Base-by-base conservation (phyloP, 2,888 invertebrate genomes). In the Dicycla oo region DNA sequence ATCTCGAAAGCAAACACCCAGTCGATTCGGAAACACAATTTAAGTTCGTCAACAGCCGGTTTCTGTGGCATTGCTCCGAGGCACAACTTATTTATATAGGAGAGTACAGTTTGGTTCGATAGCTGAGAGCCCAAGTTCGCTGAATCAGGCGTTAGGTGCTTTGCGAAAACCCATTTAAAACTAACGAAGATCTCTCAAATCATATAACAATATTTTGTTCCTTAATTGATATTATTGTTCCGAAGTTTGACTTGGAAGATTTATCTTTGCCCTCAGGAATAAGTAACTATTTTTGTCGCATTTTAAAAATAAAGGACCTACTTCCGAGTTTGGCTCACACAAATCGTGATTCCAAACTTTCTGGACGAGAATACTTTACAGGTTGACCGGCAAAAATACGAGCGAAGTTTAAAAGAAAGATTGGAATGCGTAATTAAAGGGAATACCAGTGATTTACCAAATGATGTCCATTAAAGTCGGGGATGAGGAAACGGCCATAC, bases 21-120 rank as follows among this genome's bases (percentile, higher is more conserved):
- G 83, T 85, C 81, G 84, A 83, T 87, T 86, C 84, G 88, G 89
- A 91, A 93, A 93, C 90, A 93, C 92, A 93, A 93, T 94, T 94
- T 92, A 93, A 93, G 92, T 93, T 93, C 87, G 92, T 91, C 92
- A 93, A 92, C 91, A 92, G 87, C 75, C 86, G 88, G 86, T 89
- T 88, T 87, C 86, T 85, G 82, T 81, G 84, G 83, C 86, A 78
- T 77, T 80, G 82, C 79, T 83, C 80, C 72, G 81, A 81, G 84
- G 83, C 79, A 81, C 81, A 81, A 86, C 80, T 90, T 89, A 86
- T 90, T 89, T 90, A 85, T 85, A 82, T 80, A 88, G 83, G 85
- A 81, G 85, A 84, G 78, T 78, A 75, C 78, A 69, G 78, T 78
- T 78, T 77, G 76, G 78, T 81, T 78, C 85, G 80, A 85, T 84